A percentile compares a stretch with the other conserved stretches of the same genome.
Evolutionary conservation across 2,888 invertebrate species (phyloP).

Genomic region (Chrysotoxum bicinctum): DNA sequence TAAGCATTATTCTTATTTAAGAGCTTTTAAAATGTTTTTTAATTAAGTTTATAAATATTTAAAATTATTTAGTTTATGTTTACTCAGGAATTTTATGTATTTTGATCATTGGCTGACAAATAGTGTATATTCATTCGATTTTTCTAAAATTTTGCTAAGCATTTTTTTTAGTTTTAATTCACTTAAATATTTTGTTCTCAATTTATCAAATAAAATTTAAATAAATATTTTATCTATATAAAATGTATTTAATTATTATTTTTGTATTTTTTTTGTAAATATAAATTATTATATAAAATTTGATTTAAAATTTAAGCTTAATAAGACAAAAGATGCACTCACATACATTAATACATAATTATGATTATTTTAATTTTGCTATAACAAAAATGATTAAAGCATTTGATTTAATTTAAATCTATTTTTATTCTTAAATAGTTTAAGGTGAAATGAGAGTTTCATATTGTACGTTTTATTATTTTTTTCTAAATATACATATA

Average conservation of each 20-base stretch:
- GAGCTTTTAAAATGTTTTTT: background rate
- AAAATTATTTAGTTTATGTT: conserved; percentile 28
- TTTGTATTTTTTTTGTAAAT: conserved; percentile 36
- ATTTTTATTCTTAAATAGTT: conserved; percentile 17
- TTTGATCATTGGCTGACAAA: conserved; percentile 67
- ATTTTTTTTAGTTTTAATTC: conserved; percentile 19
- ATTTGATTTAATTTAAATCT: background rate
- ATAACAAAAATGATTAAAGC: conserved; percentile 66
- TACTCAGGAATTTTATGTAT: conserved; percentile 61
- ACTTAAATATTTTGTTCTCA: background rate
- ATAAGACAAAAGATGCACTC: conserved; percentile 24
- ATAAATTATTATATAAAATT: conserved; percentile 73
- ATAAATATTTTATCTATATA: conserved; percentile 67
- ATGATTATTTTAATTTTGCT: conserved; percentile 47
- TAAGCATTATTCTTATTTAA: background rate
- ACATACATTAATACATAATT: conserved; percentile 18
- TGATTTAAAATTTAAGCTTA: conserved; percentile 73
- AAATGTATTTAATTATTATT: background rate
- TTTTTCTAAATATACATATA: background rate
- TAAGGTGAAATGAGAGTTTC: conserved; percentile 53
- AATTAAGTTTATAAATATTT: conserved; percentile 5
- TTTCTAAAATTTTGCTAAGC: conserved; percentile 71
- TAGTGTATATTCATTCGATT: conserved; percentile 53
- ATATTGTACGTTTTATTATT: conserved; percentile 55
- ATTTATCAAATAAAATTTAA: conserved; percentile 51